Base-by-base conservation (phyloP, 2,888 invertebrate species). In the Microplitis deprimator region DNA sequence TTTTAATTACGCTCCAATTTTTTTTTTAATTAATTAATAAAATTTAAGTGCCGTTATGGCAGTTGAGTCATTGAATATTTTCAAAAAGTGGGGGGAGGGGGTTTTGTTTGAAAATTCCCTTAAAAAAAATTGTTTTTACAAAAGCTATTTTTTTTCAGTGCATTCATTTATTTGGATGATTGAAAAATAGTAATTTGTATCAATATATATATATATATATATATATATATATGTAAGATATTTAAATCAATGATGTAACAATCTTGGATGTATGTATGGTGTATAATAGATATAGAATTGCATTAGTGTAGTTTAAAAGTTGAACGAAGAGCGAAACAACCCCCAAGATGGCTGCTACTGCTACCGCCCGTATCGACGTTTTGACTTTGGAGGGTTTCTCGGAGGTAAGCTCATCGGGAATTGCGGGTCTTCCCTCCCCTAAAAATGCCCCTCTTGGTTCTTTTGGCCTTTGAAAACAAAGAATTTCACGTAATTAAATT, bases 391-490 rank as follows among this genome's bases (percentile, higher is more conserved):
- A 85, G 82, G 89, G 89, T 89, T 89, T 89, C 89, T 82, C 86
- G 85, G 86, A 87, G 88, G 89, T 89, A 89, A 89, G 89, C 89
- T 89, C 89, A 90, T 89, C 89, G 89, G 89, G 83, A 87, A 85
- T 89, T 89, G 88, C 81, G 81, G 86, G 89, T 87, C 89, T 90
- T 90, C 89, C 87, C 85, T 88, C 88, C 87, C 89, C 88, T 87
- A 81, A 83, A 85, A 85, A 87, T 83, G 83, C 84, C 85, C 85
- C 87, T 83, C 84, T 71, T 39, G 29, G 59, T 73, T 68, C 80
- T 70, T 77, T 72, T 72, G 62, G 75, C 81, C 84, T 80, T 83
- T 83, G 84, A 83, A 87, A 87, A 87, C 87, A 88, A 87, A 87
- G 88, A 88, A 88, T 87, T 85, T 86, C 83, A 83, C 84, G 87